Percentiles rank a stretch among this genome's conserved stretches.
Evolutionary conservation across 2,888 invertebrate genomes (phyloP).

Genomic region (Acanthosepion pharaonis): DNA sequence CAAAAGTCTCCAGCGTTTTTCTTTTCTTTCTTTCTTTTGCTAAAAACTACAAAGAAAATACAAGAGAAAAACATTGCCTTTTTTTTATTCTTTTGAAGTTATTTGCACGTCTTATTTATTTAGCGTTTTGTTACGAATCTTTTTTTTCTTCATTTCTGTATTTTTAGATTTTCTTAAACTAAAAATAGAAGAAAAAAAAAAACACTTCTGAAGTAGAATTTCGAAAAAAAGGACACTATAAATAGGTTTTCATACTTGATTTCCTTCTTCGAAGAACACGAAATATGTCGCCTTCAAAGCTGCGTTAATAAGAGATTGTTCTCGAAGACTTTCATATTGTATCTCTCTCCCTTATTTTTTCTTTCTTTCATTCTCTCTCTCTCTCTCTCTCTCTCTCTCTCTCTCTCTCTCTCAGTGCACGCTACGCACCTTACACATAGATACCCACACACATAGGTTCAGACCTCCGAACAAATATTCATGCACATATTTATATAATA

Average conservation of each 20-base stretch:
- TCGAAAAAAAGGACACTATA: neutral
- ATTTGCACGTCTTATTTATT: neutral
- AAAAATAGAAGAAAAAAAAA: neutral
- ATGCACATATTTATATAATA: neutral
- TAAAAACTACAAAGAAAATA: too few species aligned
- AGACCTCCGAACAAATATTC: neutral
- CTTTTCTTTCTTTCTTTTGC: too few species aligned
- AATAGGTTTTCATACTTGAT: neutral
- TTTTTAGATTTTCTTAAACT: neutral
- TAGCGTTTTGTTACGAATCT: neutral
- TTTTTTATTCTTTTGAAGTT: too few species aligned
- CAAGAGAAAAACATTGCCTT: too few species aligned
- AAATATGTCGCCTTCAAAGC: neutral
- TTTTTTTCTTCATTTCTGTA: neutral
- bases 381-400: too few species aligned
- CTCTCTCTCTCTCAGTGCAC: neutral
- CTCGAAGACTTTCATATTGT: neutral
- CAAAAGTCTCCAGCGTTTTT: too few species aligned
- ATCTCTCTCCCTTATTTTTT: neutral
- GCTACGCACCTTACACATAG: neutral
- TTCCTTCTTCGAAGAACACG: neutral
- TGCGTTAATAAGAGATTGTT: neutral
- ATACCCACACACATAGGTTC: neutral
- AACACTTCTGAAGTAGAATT: neutral
- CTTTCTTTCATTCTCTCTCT: too few species aligned